Percentiles rank a stretch among this genome's conserved stretches.
phyloP scores from a whole-genome alignment of 2,888 invertebrate species.

The Leucoma salicis region DNA sequence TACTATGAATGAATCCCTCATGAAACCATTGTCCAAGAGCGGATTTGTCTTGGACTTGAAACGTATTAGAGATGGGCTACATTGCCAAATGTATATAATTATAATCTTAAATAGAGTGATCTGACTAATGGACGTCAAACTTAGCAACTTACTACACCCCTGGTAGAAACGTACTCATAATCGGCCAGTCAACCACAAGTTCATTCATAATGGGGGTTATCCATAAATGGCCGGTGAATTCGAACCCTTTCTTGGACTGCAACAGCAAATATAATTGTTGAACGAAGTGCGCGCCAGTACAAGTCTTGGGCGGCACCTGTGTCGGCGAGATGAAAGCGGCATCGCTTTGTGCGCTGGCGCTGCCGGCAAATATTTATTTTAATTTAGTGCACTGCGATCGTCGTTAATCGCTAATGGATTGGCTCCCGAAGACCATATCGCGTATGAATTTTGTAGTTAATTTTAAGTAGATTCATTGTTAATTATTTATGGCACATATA shows the following conservation, averaged over 20 bases:
- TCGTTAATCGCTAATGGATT: conserved; percentile 79
- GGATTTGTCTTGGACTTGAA: too few relatives aligned
- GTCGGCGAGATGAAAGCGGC: conserved; percentile 73
- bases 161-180: too few relatives aligned
- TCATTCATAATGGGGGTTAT: background rate
- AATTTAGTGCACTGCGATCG: conserved; percentile 74
- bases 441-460: conserved; percentile 23
- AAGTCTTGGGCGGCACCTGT: conserved; percentile 65
- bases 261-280: conserved; percentile 17
- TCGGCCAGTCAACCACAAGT: background rate
- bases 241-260: conserved; percentile 3
- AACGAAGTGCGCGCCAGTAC: conserved; percentile 35
- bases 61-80: too few relatives aligned
- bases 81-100: too few relatives aligned
- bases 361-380: conserved; percentile 81
- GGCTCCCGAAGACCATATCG: conserved; percentile 47
- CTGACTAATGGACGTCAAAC: too few relatives aligned
- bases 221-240: background rate
- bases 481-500: too few relatives aligned
- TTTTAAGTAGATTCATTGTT: conserved; percentile 11
- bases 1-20: too few relatives aligned
- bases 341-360: conserved; percentile 62
- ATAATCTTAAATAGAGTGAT: too few relatives aligned
- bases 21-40: too few relatives aligned
- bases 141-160: too few relatives aligned